Evolutionary conservation across 2,888 invertebrate species (phyloP), one percentile per base, ranked within the genome.

Genomic region (Leistus spinibarbis): DNA sequence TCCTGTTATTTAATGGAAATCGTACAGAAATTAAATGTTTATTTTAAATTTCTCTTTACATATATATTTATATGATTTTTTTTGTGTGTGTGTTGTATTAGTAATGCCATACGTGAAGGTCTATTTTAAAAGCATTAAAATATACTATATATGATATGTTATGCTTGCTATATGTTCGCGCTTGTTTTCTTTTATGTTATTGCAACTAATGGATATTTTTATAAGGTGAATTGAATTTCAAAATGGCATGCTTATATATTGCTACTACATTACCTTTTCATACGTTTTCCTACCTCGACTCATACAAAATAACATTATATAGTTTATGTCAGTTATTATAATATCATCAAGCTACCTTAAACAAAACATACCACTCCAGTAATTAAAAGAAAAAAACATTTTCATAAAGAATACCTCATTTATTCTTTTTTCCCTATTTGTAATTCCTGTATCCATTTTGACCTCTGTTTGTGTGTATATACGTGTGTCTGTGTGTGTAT

Each of bases 1-100:
- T 22, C 60, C 60, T 20, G 60, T 60, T 19, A 60, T 60, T 17
- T 17, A 60, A 60, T 60, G 5, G 17, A 60, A 60, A 60, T 60
- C 60, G 60, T 60, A 60, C 60, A 19, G n/a, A n/a, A 60, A 60
- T 60, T 60, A 60, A 54, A 22, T 60, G 60, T 60, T 60, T 60
- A 60, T 60, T 60, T 60, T 60, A 22, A 60, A 60, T 60, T 60
- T 60, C 60, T 19, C 17, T 60, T 60, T 60, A 20, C 60, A 60
- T 60, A 60, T 60, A 19, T 60, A 17, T 60, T 60, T 60, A 10
- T 19, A 60, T 60, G 7, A 16, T 54, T 54, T 13, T 54, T 54
- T 54, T 60, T 60, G 22, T 60, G 20, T 60, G 17, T 20, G 17
- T 60, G 40, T 40, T 40, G 40, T 40, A 40, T 40, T 40, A 40